Percentiles rank a stretch among this genome's conserved stretches.
phyloP scores from a whole-genome alignment of 2,888 invertebrate species.

The Zhuqinia jingwanae region DNA sequence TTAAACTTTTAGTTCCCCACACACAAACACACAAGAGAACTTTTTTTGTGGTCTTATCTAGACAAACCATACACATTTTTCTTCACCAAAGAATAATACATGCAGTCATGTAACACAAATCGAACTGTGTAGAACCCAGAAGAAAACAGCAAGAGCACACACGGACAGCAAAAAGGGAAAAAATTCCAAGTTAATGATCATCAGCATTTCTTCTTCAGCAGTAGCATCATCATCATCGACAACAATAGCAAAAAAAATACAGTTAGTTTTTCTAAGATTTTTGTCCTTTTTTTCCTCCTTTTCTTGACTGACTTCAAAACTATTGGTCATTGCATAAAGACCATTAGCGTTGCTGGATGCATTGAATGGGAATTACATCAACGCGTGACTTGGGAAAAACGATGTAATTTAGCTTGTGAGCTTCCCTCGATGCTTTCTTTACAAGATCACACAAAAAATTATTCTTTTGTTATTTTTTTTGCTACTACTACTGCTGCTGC shows the following conservation, averaged over 20 bases:
- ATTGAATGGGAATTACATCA: constrained; percentile 19
- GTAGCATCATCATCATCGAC: constrained; percentile 25
- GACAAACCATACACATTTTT: constrained; percentile 39
- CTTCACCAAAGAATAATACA: not conserved
- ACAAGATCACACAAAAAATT: constrained; percentile 19
- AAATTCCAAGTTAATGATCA: constrained; percentile 56
- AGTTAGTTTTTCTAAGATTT: not conserved
- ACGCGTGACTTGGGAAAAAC: constrained; percentile 38
- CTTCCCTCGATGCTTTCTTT: constrained; percentile 7
- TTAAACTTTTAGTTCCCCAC: no score
- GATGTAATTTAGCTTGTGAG: not conserved
- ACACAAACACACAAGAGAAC: not conserved
- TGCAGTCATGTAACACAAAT: not conserved
- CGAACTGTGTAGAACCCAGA: no score
- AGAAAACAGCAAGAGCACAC: no score
- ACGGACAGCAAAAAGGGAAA: constrained; percentile 21
- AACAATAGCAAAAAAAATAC: not conserved
- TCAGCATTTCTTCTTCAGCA: not conserved
- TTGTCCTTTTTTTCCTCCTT: constrained; percentile 17
- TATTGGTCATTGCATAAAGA: not conserved
- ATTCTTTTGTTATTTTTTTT: constrained; percentile 3
- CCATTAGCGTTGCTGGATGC: not conserved
- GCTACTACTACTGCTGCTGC: no score
- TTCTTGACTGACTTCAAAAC: not conserved
- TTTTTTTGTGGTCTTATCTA: constrained; percentile 33